phyloP scores from a whole-genome alignment of 1,140 invertebrate species.

The Lordiphosa mommai region DNA sequence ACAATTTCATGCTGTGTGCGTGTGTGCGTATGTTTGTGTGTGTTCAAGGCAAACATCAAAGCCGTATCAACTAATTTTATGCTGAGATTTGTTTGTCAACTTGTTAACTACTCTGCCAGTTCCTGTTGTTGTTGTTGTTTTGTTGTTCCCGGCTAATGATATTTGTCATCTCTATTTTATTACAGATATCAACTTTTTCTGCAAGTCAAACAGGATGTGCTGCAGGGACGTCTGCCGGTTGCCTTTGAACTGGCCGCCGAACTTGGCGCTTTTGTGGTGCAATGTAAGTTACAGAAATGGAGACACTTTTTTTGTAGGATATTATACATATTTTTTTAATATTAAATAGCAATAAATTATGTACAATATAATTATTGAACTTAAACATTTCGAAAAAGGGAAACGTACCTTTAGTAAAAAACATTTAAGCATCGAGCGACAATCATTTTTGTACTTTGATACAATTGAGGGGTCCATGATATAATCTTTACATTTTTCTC shows the following conservation, averaged over 20 bases:
- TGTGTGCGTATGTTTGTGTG: conserved; percentile 19
- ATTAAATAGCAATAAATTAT: too few relatives aligned
- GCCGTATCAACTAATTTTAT: conserved; percentile 56
- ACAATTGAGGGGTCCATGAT: too few relatives aligned
- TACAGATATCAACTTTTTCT: conserved; percentile 96
- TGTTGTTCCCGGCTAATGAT: conserved; percentile 43
- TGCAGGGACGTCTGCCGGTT: conserved; percentile 93
- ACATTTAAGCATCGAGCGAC: too few relatives aligned
- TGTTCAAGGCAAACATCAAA: conserved; percentile 55
- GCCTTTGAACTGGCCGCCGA: conserved; percentile 94
- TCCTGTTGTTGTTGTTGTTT: conserved; percentile 17
- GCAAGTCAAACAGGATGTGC: conserved; percentile 96
- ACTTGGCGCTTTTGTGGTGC: conserved; percentile 94
- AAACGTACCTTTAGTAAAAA: too few relatives aligned
- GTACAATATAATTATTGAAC: too few relatives aligned
- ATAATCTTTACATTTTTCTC: too few relatives aligned
- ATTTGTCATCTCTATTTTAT: conserved; percentile 54
- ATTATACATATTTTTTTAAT: too few relatives aligned
- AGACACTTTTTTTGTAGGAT: too few relatives aligned
- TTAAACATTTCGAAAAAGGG: neutral
- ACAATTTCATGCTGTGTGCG: conserved; percentile 24
- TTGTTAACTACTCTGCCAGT: conserved; percentile 40
- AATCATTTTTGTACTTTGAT: too few relatives aligned
- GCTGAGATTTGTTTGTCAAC: conserved; percentile 59
- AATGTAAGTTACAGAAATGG: conserved; percentile 89